Evolutionary conservation across 2,888 invertebrate genomes (phyloP), one percentile per base, ranked within the genome.

Genomic region (Beris chalybata): DNA sequence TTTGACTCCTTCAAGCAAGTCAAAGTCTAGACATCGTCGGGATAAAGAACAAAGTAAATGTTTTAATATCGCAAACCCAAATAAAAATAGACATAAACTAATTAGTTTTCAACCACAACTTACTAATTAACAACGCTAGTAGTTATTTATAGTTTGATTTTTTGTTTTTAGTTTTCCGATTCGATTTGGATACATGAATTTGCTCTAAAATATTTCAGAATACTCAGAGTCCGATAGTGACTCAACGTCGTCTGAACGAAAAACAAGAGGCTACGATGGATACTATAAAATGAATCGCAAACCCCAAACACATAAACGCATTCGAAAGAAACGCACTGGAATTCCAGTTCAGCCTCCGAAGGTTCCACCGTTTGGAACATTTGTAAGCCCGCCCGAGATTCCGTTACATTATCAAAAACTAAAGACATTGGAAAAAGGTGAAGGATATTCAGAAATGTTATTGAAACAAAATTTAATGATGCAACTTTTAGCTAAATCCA

Each of bases 141-240:
- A 38, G 38, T 38, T 38, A 38, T 38, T 38, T 38, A 38, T 38
- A 7, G 38, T 38, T 38, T 38, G 9, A 38, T 7, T 38, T 38
- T 38, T 38, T 38, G 38, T 38, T 38, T 22, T 38, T 38, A 38
- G 5, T 38, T 9, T 38, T 9, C 9, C 38, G 9, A 7, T 38
- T 38, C 38, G 5, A 38, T 38, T 38, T 38, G 1, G 38, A 5
- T 38, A 38, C 3, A 38, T 38, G 9, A 38, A 7, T 38, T 38
- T 9, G 38, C 3, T 38, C 9, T 38, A 9, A 22, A 22, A n/a
- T 5, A n/a, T 76, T 78, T 38, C 79, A 89, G 90, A 90, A 66
- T 91, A 91, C 80, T 92, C 92, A 67, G 95, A 95, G 80, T 93
- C 95, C 5, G 95, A 95, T 80, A 93, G 93, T 73, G 95, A 95